Conservation (phyloP, 2,113 vertebrate species). For the Ctenodactylus gundi region DNA sequence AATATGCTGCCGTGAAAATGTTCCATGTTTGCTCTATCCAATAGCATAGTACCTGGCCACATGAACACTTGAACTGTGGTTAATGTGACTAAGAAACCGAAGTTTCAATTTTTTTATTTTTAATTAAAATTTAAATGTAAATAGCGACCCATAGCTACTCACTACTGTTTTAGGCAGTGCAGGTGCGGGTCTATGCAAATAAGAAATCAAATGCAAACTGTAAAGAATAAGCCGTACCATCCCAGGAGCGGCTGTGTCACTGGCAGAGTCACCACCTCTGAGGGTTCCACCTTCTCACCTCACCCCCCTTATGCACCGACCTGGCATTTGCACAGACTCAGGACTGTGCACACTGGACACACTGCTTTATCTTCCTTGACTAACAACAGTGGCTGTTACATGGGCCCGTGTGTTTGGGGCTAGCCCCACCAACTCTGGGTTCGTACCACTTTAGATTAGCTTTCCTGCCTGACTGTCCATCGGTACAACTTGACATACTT, state of each 20-base stretch:
- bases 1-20: not conserved
- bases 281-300: not conserved
- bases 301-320: not conserved
- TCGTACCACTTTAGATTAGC: not conserved
- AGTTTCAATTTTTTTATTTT: not conserved
- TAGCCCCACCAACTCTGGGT: not conserved
- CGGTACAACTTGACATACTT: not conserved
- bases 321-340: not conserved
- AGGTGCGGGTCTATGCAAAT: not conserved
- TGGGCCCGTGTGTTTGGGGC: not conserved
- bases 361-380: not conserved
- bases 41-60: not conserved
- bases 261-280: rapidly evolving
- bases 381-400: not conserved
- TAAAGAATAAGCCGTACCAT: not conserved
- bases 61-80: not conserved
- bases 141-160: not conserved
- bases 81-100: not conserved
- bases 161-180: not conserved
- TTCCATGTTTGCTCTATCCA: not conserved
- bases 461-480: not conserved
- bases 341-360: rapidly evolving
- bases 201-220: rapidly evolving
- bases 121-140: not conserved
- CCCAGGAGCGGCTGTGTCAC: too few relatives aligned